Evolutionary conservation across 2,113 vertebrate species (phyloP), one percentile per base, ranked within the genome.

Genomic region (Neomonachus schauinslandi): DNA sequence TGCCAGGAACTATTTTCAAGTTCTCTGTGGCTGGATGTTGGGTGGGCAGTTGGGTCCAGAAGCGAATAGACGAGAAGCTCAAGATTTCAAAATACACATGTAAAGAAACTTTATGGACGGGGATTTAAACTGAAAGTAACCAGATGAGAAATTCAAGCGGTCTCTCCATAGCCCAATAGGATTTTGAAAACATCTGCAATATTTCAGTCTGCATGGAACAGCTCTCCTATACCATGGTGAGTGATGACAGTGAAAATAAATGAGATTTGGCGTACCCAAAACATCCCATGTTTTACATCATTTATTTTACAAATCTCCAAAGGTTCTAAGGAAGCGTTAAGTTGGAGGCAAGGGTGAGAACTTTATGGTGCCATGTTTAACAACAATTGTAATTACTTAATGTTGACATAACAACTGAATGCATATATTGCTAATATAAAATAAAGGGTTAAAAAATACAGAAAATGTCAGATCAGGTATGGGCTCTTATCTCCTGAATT

Each of bases 181-280:
- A 98, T 98, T 98, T 97, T 98, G 98, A 98, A 98, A 98, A 98
- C 97, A 98, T 98, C 98, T 99, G 98, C 95, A 98, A 69, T 98
- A 98, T 98, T 98, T 98, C 97, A 98, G 96, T 98, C 82, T 76
- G 22, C 88, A 80, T 97, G 98, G 95, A 98, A 95, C 98, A 98
- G 98, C 93, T 98, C 98, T 98, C 98, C 97, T 98, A 97, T 97
- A 98, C 91, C 80, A 97, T 71, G 77, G 94, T 98, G 97, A 98
- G 97, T 97, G 98, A 98, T 98, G 98, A 99, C 96, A 98, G 98
- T 96, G 94, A 98, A 98, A 99, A 99, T 98, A 98, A 99, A 98
- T 98, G 98, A 98, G 97, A 98, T 98, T 99, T 97, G 97, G 98
- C 94, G 97, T 98, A 98, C 98, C 83, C 97, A 61, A 99, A 98